Conservation (phyloP, 2,888 invertebrate genomes). For the Sussaba pulchella region DNA sequence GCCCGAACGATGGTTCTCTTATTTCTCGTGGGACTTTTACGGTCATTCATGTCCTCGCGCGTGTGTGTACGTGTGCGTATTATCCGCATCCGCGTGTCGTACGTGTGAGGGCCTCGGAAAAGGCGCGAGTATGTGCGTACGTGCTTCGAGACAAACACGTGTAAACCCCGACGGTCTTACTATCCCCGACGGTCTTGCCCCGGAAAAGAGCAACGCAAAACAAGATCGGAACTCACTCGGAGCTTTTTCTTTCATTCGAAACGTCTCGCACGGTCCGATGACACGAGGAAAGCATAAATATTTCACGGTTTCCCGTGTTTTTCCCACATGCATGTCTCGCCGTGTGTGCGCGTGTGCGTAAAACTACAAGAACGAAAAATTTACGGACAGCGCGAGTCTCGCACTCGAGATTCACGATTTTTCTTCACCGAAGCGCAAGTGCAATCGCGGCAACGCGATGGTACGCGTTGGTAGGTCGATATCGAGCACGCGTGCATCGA, state of each 20-base stretch:
- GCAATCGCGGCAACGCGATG: constrained; percentile 10
- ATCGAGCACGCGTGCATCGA: constrained; percentile 22
- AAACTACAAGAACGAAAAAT: background rate
- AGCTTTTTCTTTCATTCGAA: constrained; percentile 46
- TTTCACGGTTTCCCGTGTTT: constrained; percentile 75
- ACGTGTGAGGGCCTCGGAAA: background rate
- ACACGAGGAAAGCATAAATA: constrained; percentile 78
- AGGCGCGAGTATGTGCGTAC: constrained; percentile 4
- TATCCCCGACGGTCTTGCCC: constrained; percentile 15
- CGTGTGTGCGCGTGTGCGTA: too few relatives aligned
- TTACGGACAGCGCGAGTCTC: constrained; percentile 22
- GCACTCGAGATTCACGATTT: constrained; percentile 13
- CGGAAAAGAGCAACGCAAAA: constrained; percentile 32
- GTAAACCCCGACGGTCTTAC: constrained; percentile 24
- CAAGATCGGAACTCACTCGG: constrained; percentile 68
- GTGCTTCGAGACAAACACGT: constrained; percentile 18
- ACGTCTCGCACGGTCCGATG: constrained; percentile 49
- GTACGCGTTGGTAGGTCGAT: background rate
- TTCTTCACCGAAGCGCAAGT: constrained; percentile 13
- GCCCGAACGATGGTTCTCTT: constrained; percentile 68
- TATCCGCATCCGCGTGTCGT: constrained; percentile 3
- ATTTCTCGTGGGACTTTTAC: constrained; percentile 76
- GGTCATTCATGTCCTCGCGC: constrained; percentile 6
- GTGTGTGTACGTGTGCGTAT: background rate
- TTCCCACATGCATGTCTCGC: too few relatives aligned